Evolutionary conservation across 2,888 invertebrate species (phyloP).

Genomic region (Taphrorychus bicolor): DNA sequence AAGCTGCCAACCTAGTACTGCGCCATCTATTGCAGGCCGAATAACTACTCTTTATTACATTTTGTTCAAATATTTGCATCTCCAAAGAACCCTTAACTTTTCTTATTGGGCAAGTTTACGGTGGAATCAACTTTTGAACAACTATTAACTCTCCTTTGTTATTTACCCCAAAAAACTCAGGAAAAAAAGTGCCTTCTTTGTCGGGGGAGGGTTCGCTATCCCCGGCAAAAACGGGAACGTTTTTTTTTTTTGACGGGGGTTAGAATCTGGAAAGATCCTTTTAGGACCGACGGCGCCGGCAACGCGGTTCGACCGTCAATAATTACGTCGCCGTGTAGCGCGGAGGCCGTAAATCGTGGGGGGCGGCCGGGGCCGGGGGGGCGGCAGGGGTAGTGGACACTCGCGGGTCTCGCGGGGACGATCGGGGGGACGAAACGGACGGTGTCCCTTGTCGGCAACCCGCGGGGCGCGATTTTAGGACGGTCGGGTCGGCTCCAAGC

Average conservation of each 20-base stretch:
- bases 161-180: not conserved
- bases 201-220: not conserved
- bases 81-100: too few species aligned
- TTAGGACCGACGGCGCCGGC: conserved; percentile 38
- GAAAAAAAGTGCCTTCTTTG: not conserved
- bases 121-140: too few species aligned
- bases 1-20: too few species aligned
- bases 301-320: conserved; percentile 40
- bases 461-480: conserved; percentile 30
- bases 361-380: conserved; percentile 12
- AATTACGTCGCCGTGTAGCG: conserved; percentile 42
- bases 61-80: too few species aligned
- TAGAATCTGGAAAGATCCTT: not conserved
- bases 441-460: conserved; percentile 34
- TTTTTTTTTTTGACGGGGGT: not conserved
- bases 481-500: conserved; percentile 11
- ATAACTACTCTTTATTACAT: too few species aligned
- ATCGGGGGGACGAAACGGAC: conserved; percentile 20
- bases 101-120: too few species aligned
- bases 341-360: conserved; percentile 40
- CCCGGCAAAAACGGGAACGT: not conserved
- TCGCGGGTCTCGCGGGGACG: not conserved
- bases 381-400: not conserved
- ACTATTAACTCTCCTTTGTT: too few species aligned
- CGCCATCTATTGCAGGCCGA: too few species aligned